phyloP scores from a whole-genome alignment of 2,888 invertebrate species.

The Diaperis boleti region DNA sequence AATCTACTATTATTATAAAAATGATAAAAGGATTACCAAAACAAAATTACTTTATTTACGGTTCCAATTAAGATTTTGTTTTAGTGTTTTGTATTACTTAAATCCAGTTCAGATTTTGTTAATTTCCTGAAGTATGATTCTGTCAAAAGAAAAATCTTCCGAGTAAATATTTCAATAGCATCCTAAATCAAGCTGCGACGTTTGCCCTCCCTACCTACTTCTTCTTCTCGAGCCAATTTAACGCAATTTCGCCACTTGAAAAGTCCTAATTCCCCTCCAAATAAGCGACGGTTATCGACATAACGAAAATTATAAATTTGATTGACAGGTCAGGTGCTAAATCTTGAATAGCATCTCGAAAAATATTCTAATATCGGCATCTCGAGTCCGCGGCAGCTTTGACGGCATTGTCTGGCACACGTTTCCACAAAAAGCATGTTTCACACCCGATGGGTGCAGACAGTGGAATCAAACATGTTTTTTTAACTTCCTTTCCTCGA shows the following conservation, averaged over 20 bases:
- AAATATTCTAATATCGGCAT: constrained; percentile 20
- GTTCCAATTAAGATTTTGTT: too few species aligned
- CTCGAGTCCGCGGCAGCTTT: constrained; percentile 15
- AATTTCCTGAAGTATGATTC: too few species aligned
- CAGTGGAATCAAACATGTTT: constrained; percentile 15
- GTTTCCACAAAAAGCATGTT: constrained; percentile 12
- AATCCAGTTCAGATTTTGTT: too few species aligned
- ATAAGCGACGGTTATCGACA: background rate
- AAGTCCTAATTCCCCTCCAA: background rate
- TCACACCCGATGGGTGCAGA: constrained; percentile 28
- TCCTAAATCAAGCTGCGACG: too few species aligned
- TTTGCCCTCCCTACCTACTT: too few species aligned
- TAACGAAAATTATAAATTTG: constrained; percentile 1
- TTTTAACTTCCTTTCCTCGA: constrained; percentile 18
- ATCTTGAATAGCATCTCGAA: constrained; percentile 18
- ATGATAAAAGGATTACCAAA: too few species aligned
- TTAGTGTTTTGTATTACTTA: too few species aligned
- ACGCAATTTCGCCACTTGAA: background rate
- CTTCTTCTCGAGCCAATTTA: background rate
- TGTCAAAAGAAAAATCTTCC: too few species aligned
- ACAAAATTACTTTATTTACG: too few species aligned
- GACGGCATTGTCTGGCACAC: constrained; percentile 29
- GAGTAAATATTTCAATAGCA: too few species aligned
- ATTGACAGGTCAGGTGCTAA: constrained; percentile 37
- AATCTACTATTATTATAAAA: too few species aligned